Evolutionary conservation across 2,113 vertebrate genomes (phyloP).

Genomic region (Callaeas wilsoni): DNA sequence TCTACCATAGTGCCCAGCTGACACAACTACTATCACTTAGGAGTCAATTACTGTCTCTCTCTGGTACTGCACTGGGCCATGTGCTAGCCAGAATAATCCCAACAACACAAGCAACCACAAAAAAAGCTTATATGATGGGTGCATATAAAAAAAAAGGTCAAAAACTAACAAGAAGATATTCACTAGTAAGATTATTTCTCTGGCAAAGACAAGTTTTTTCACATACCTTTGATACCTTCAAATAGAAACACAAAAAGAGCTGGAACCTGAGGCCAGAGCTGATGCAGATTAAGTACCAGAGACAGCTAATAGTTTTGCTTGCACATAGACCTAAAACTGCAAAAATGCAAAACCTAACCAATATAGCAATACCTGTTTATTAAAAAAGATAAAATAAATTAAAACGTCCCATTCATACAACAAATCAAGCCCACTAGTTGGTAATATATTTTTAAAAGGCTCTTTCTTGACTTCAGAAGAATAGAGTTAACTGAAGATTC

Average conservation of each 20-base stretch:
- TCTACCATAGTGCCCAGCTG: neutral
- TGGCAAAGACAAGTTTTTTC: neutral
- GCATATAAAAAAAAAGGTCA: neutral
- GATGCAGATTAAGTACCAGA: neutral
- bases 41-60: neutral
- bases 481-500: neutral
- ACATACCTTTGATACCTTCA: neutral
- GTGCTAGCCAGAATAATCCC: neutral
- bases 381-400: neutral
- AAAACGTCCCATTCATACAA: neutral
- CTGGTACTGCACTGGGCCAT: neutral
- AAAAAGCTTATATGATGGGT: neutral
- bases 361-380: neutral
- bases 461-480: neutral
- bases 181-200: neutral
- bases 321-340: neutral
- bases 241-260: neutral
- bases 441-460: neutral
- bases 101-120: neutral
- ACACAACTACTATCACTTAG: accelerated
- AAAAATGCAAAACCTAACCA: neutral
- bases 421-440: neutral
- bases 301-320: neutral
- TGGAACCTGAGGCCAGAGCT: neutral
- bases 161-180: neutral